Evolutionary conservation across 2,113 vertebrate species (phyloP), one percentile per base, ranked within the genome.

Genomic region (Mugil cephalus): DNA sequence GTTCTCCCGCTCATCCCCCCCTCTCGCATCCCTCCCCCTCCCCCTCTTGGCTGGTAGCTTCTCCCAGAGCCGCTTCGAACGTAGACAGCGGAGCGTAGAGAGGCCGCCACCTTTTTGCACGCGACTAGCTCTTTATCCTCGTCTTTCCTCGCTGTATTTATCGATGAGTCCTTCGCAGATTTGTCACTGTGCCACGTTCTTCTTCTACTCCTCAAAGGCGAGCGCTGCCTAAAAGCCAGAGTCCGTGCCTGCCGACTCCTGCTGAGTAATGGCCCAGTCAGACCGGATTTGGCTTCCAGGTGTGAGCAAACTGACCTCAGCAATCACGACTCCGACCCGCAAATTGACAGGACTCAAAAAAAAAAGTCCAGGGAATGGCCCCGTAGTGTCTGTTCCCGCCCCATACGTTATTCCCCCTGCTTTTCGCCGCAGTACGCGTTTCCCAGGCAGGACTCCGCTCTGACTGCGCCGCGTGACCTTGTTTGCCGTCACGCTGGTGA

Each of bases 111-210:
- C 56, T 67, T 30, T 30, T 3, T 38, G 45, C 53, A 52, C 35
- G 19, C 46, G 45, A 38, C 35, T 30, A 10, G 15, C 42, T 52
- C 42, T 12, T 52, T 13, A 14, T 24, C 50, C 39, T 55, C 1
- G 47, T 6, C 47, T 50, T 15, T 60, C 54, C 24, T 42, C 1
- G 34, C 18, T 18, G 43, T 68, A 39, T 53, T 74, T 47, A 64
- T 42, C 4, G 8, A 60, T 34, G 53, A 72, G 21, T 55, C 36
- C 17, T 51, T 54, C 3, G 1, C 40, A 38, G 56, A 34, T 53
- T 74, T 42, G 56, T 73, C 74, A 36, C 74, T 55, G 75, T 69
- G 83, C 70, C 47, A 45, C 51, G 3, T 62, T 69, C 60, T 19
- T 42, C 59, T 78, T 52, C 24, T 45, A 39, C 34, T 66, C 43